Percentiles rank a stretch among this genome's conserved stretches.
These are phyloP conservation scores for Dryobates pubescens DNA, from an alignment of 2,797 vertebrate species.

Conservation along the genomic window DNA sequence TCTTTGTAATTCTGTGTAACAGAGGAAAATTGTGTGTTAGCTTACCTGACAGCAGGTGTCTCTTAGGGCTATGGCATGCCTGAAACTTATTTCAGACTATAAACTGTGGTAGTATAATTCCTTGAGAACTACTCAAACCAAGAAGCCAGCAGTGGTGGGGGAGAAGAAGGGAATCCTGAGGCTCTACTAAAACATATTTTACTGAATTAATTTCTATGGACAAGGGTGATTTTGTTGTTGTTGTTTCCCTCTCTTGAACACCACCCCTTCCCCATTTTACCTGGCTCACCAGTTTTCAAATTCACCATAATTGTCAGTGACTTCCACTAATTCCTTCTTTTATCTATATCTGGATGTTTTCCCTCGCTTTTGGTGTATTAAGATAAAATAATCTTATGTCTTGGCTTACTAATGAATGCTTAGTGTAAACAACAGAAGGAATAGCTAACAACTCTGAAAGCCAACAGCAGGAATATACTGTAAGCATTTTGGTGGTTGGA, in stretches of 20 bases:
- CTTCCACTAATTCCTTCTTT: not conserved
- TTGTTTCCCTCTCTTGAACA: not conserved
- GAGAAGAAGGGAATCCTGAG: not conserved
- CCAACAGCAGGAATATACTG: slow-evolving; percentile 29
- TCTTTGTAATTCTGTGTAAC: not conserved
- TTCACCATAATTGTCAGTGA: fast-evolving
- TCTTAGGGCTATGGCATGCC: not conserved
- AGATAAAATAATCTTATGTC: slow-evolving; percentile 43
- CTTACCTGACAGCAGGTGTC: not conserved
- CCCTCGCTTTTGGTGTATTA: slow-evolving; percentile 14
- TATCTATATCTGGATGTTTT: not conserved
- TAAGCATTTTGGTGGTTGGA: slow-evolving; percentile 29
- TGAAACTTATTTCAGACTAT: not conserved
- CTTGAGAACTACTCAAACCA: not conserved
- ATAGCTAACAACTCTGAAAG: slow-evolving; percentile 50
- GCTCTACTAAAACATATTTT: not conserved
- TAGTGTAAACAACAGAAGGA: slow-evolving; percentile 71
- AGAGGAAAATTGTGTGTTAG: not conserved
- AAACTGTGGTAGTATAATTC: not conserved
- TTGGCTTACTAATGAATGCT: slow-evolving; percentile 56
- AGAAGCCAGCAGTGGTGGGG: fast-evolving
- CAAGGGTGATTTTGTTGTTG: not conserved
- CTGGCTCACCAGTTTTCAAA: not conserved
- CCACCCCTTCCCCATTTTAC: not conserved
- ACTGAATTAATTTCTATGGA: not conserved